phyloP scores from a whole-genome alignment of 2,888 invertebrate species.

The Sacculina carcini region DNA sequence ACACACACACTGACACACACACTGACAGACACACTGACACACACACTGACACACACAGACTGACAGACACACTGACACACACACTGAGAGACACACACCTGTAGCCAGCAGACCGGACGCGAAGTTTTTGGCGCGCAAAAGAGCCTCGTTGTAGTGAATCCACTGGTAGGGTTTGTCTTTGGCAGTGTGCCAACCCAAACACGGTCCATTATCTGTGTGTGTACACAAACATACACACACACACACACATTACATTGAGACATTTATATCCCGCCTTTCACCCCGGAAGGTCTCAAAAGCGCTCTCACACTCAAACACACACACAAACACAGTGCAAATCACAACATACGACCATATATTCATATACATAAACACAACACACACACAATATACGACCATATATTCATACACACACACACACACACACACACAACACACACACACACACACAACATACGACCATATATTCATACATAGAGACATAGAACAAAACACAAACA shows the following conservation, averaged over 20 bases:
- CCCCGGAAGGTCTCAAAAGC: no score
- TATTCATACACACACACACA: neutral
- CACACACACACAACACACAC: no score
- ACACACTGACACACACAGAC: neutral
- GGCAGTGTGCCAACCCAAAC: slow-evolving; percentile 70
- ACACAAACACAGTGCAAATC: neutral
- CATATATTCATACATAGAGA: no score
- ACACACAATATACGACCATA: neutral
- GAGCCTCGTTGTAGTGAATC: slow-evolving; percentile 79
- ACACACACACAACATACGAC: no score
- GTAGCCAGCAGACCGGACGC: slow-evolving; percentile 64
- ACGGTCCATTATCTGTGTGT: slow-evolving; percentile 51
- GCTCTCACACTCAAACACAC: no score
- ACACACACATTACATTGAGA: no score
- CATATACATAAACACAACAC: neutral
- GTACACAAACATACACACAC: slow-evolving; percentile 17
- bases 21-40: neutral
- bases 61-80: neutral
- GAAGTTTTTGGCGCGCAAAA: slow-evolving; percentile 64
- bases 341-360: neutral
- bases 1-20: neutral
- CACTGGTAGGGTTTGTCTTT: slow-evolving; percentile 64
- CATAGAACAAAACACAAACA: no score
- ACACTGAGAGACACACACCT: slow-evolving; percentile 28
- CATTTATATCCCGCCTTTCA: no score